phyloP scores from a whole-genome alignment of 2,113 vertebrate genomes.

The Blennius ocellaris region DNA sequence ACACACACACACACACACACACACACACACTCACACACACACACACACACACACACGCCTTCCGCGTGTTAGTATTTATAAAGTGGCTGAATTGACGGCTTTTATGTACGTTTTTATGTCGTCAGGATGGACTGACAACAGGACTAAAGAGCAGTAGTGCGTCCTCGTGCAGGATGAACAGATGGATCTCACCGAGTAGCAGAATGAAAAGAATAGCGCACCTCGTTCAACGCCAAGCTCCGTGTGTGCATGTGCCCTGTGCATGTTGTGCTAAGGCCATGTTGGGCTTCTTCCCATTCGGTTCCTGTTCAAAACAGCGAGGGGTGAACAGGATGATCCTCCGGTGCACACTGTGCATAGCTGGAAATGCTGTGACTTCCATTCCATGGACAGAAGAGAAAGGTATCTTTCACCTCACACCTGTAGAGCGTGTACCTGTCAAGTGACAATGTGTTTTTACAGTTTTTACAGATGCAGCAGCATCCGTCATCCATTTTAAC shows the following conservation, averaged over 20 bases:
- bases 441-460: neutral
- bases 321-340: slow-evolving; percentile 62
- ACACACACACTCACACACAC: slow-evolving; percentile 1
- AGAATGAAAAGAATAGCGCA: slow-evolving; percentile 53
- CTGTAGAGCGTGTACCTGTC: neutral
- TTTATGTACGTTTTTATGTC: slow-evolving; percentile 4
- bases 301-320: slow-evolving; percentile 61
- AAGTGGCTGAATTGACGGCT: neutral
- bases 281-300: slow-evolving; percentile 64
- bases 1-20: neutral
- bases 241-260: slow-evolving; percentile 24
- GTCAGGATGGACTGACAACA: neutral
- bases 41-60: neutral
- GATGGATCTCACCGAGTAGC: slow-evolving; percentile 72
- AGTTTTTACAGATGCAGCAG: slow-evolving; percentile 4
- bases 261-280: slow-evolving; percentile 27
- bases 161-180: slow-evolving; percentile 50
- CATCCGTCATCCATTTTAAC: neutral
- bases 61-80: neutral
- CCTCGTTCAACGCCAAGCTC: slow-evolving; percentile 60
- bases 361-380: slow-evolving; percentile 2
- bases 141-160: neutral
- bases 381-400: neutral
- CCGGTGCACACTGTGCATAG: slow-evolving; percentile 29
- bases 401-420: neutral